Percentiles rank a stretch among this genome's conserved stretches.
Evolutionary conservation across 2,888 invertebrate species (phyloP).

Genomic region (Sminthurides aquaticus): DNA sequence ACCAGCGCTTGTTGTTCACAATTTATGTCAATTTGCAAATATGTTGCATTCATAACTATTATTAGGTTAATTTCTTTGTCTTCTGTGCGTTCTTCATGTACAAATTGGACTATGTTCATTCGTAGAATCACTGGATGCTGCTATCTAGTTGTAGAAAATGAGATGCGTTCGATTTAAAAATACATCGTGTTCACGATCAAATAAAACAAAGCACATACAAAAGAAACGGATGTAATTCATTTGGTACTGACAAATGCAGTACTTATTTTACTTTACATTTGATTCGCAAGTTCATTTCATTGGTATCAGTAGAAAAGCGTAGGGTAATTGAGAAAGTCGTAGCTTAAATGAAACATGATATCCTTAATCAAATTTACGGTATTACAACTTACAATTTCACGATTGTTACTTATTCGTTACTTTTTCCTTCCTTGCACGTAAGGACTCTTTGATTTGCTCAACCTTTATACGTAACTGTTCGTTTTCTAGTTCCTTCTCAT

Average conservation of each 20-base stretch:
- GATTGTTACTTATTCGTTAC: conserved; percentile 26
- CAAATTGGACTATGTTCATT: background rate
- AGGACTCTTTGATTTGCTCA: conserved; percentile 32
- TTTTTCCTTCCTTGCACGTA: conserved; percentile 32
- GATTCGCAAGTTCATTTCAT: background rate
- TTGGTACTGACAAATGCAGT: no score
- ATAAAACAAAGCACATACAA: no score
- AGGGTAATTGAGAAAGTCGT: background rate
- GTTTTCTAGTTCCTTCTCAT: conserved; percentile 27
- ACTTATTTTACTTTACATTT: background rate
- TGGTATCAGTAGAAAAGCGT: background rate
- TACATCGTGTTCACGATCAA: background rate
- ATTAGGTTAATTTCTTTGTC: background rate
- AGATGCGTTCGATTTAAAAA: background rate
- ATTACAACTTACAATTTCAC: background rate
- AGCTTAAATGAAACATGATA: background rate
- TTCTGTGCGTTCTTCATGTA: background rate
- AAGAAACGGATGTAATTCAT: no score
- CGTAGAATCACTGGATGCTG: background rate
- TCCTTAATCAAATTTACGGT: background rate
- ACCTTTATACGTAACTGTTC: conserved; percentile 32
- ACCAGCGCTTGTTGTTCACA: background rate
- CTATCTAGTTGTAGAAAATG: background rate
- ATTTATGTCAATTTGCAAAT: background rate
- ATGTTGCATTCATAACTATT: no score